These are phyloP conservation scores for Luidia sarsii DNA, from an alignment of 53 echinoderm and acorn worm genomes.

Conservation along the genomic window DNA sequence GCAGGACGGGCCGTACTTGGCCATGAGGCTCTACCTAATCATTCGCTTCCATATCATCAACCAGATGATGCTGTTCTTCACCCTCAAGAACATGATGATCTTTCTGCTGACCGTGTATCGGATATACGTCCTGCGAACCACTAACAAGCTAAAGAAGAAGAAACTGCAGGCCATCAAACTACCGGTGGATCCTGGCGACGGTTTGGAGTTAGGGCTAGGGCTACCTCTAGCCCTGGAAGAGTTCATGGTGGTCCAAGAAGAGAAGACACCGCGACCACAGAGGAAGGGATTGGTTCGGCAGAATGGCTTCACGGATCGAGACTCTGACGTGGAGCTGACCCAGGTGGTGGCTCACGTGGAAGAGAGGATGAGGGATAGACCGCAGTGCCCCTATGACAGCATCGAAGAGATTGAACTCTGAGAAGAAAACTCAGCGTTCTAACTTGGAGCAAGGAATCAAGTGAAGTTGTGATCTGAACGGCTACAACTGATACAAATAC, in stretches of 20 bases:
- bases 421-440: neutral
- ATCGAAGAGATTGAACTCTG: constrained; percentile 48
- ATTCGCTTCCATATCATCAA: constrained; percentile 71
- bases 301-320: constrained; percentile 20
- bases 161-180: constrained; percentile 10
- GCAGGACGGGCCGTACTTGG: constrained; percentile 94
- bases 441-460: too few relatives aligned
- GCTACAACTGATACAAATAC: too few relatives aligned
- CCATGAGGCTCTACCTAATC: constrained; percentile 88
- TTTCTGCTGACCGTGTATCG: constrained; percentile 78
- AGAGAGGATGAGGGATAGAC: constrained; percentile 35
- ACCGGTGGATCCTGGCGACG: constrained; percentile 27
- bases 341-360: constrained; percentile 38
- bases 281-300: neutral
- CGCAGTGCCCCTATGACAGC: neutral
- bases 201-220: neutral
- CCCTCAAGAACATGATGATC: constrained; percentile 84
- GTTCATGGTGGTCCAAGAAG: too few relatives aligned
- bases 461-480: too few relatives aligned
- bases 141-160: constrained; percentile 12
- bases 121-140: constrained; percentile 54
- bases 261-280: neutral
- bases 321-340: constrained; percentile 22
- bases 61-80: constrained; percentile 98
- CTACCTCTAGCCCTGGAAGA: neutral